These are phyloP conservation scores for Arothron firmamentum DNA, from an alignment of 2,113 vertebrate species.

Conservation along the genomic window DNA sequence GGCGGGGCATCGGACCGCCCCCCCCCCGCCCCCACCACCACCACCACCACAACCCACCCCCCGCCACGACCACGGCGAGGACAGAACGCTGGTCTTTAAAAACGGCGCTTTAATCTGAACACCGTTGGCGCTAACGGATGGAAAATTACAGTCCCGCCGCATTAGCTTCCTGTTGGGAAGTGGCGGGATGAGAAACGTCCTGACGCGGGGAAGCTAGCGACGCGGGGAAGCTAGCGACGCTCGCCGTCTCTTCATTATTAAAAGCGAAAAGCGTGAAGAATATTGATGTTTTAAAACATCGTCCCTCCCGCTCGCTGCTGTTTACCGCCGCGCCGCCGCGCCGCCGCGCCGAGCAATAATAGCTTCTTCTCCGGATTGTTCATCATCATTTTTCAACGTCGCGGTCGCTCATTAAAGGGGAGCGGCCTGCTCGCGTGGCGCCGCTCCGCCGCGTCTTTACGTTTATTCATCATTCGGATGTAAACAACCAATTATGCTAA, in stretches of 20 bases:
- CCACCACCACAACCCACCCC: too few species aligned
- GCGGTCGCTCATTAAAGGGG: conserved; percentile 51
- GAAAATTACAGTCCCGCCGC: too few species aligned
- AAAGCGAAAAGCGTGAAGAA: not conserved
- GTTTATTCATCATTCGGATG: conserved; percentile 72
- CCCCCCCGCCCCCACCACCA: too few species aligned
- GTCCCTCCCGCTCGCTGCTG: not conserved
- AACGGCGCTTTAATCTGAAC: too few species aligned
- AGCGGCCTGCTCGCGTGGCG: conserved; percentile 12
- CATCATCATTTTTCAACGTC: conserved; percentile 30
- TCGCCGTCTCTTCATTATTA: not conserved
- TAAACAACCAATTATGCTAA: conserved; percentile 76
- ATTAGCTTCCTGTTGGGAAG: too few species aligned
- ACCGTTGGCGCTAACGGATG: too few species aligned
- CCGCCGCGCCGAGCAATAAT: conserved; percentile 21
- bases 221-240: too few species aligned
- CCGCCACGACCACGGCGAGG: too few species aligned
- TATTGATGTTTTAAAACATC: not conserved
- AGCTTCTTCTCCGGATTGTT: conserved; percentile 9
- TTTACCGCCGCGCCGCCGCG: not conserved
- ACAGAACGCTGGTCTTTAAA: not conserved
- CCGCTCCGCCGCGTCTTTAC: conserved; percentile 54
- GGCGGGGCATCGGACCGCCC: conserved; percentile 4
- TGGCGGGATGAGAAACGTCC: too few species aligned
- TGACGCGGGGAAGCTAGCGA: too few species aligned